These are phyloP conservation scores for Chymomyza amoena DNA, from an alignment of 2,888 invertebrate genomes.

Conservation along the genomic window DNA sequence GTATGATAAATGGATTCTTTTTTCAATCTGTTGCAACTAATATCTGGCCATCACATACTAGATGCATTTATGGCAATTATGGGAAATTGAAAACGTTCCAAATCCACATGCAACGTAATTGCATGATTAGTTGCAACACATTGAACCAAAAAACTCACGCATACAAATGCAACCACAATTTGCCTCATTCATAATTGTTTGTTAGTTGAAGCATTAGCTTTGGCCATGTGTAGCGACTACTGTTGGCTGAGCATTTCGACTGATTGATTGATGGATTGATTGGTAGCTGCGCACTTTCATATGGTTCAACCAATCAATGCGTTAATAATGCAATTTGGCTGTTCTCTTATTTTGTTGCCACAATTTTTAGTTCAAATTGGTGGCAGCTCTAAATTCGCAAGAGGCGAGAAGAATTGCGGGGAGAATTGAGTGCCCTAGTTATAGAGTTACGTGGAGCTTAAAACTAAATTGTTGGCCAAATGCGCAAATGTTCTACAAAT, in stretches of 20 bases:
- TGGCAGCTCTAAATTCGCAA: not conserved
- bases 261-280: not conserved
- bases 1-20: not conserved
- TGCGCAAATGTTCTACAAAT: not conserved
- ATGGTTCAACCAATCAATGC: not conserved
- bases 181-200: not conserved
- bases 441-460: too few species aligned
- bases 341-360: not conserved
- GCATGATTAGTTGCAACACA: not conserved
- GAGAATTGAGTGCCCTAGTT: not conserved
- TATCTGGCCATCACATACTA: not conserved
- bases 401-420: not conserved
- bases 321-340: not conserved
- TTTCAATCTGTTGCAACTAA: not conserved
- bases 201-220: not conserved
- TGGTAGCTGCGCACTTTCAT: not conserved
- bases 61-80: not conserved
- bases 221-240: not conserved
- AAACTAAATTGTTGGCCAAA: too few species aligned
- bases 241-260: not conserved
- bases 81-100: not conserved
- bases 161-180: not conserved
- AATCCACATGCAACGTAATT: not conserved
- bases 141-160: not conserved
- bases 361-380: not conserved